These are phyloP conservation scores for Glyptemys insculpta DNA, from an alignment of 2,797 vertebrate species.

Conservation along the genomic window DNA sequence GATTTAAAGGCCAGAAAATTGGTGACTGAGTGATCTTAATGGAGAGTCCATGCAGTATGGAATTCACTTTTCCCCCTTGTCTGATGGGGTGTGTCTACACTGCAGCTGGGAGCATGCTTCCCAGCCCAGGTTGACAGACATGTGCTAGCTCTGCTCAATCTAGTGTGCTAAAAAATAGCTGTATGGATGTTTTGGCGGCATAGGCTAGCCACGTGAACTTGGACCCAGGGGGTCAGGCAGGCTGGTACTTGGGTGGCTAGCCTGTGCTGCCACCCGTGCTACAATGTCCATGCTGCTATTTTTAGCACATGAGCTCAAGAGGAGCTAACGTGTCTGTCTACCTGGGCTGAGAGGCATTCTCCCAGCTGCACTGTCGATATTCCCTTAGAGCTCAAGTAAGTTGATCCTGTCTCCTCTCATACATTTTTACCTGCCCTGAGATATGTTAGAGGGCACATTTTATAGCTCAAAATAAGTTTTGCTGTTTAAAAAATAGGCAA, in stretches of 20 bases:
- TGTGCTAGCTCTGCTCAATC: not conserved
- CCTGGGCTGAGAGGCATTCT: too few species aligned
- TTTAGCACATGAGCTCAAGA: not conserved
- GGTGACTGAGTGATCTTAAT: not conserved
- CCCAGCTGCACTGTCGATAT: not conserved
- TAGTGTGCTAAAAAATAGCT: not conserved
- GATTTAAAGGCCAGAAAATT: not conserved
- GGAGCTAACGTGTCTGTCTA: too few species aligned
- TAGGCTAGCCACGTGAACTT: not conserved
- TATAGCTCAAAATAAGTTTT: rapidly evolving
- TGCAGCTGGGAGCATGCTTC: not conserved
- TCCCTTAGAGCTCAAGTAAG: not conserved
- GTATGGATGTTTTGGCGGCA: not conserved
- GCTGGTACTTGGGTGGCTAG: not conserved
- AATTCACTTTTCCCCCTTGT: not conserved
- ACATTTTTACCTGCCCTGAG: not conserved
- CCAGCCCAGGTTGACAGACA: not conserved
- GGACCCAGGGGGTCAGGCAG: not conserved
- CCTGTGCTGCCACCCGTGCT: not conserved
- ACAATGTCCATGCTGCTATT: not conserved
- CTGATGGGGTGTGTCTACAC: not conserved
- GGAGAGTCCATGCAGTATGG: not conserved
- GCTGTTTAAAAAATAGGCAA: not conserved
- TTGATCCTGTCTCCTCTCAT: not conserved
- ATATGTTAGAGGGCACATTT: not conserved